A percentile compares a stretch with the other conserved stretches of the same genome.
phyloP scores from a whole-genome alignment of 30 jellyfish, hydroid and myxozoan species.

The Catostylus mosaicus region DNA sequence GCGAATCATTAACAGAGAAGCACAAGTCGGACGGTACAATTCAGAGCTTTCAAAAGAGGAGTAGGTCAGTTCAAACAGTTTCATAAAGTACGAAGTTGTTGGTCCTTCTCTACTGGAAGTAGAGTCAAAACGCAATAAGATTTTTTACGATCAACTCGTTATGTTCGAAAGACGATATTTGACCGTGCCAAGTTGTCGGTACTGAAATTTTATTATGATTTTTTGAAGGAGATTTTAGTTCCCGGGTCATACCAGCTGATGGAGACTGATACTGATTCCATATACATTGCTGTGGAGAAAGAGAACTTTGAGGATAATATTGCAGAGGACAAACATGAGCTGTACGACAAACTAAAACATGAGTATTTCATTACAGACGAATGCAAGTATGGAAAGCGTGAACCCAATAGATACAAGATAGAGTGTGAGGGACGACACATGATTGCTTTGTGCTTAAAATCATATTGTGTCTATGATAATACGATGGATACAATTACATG shows the following conservation, averaged over 20 bases:
- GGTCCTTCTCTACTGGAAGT: background rate
- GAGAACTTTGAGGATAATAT: slow-evolving; percentile 30
- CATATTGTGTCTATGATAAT: background rate
- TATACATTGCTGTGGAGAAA: background rate
- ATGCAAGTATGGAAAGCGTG: background rate
- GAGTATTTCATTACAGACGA: background rate
- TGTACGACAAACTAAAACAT: background rate
- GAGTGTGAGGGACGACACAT: slow-evolving; percentile 7
- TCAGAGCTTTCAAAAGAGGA: background rate
- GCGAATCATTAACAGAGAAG: background rate
- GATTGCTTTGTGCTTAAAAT: slow-evolving; percentile 4
- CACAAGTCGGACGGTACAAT: background rate
- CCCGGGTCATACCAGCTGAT: background rate
- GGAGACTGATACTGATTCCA: slow-evolving; percentile 6
- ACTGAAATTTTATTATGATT: slow-evolving; percentile 9
- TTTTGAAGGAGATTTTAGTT: background rate
- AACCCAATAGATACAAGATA: slow-evolving; percentile 12
- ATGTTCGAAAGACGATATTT: background rate
- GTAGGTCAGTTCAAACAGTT: background rate
- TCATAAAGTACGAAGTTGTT: background rate
- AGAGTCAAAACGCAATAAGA: background rate
- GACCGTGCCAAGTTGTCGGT: slow-evolving; percentile 6
- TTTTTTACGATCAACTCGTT: background rate
- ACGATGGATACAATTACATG: background rate
- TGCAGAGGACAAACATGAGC: background rate